Conservation (phyloP, 2,888 invertebrate genomes). For the Acleris emargana region DNA sequence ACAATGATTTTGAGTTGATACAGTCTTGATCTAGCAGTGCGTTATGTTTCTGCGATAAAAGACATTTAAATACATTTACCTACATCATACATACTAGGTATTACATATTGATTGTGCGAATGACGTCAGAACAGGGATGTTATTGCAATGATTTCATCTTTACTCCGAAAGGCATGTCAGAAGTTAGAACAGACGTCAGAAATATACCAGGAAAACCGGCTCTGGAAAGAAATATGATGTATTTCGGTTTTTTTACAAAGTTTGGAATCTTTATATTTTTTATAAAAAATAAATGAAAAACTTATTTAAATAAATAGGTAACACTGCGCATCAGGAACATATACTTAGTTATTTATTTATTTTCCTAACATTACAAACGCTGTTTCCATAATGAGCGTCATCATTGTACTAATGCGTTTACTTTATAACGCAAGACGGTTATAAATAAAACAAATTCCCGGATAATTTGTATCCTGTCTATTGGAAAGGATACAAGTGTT, state of each 20-base stretch:
- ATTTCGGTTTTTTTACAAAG: not conserved
- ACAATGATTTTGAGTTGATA: too few species aligned
- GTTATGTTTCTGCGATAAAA: too few species aligned
- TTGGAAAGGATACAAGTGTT: constrained; percentile 6
- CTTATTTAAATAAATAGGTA: not conserved
- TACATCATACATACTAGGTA: too few species aligned
- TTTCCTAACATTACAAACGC: not conserved
- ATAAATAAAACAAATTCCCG: constrained; percentile 9
- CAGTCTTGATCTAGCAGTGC: too few species aligned
- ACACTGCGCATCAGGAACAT: not conserved
- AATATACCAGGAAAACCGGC: not conserved
- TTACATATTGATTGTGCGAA: too few species aligned
- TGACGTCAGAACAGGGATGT: not conserved
- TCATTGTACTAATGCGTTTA: constrained; percentile 24
- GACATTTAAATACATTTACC: too few species aligned
- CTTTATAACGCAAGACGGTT: constrained; percentile 15
- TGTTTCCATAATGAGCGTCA: constrained; percentile 23
- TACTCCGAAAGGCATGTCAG: not conserved
- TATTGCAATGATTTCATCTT: not conserved
- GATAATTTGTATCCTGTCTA: constrained; percentile 15
- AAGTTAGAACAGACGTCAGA: not conserved
- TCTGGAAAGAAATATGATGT: not conserved
- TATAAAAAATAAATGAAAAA: too few species aligned
- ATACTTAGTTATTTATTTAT: constrained; percentile 7
- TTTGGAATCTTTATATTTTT: not conserved